Evolutionary conservation across 2,888 invertebrate species (phyloP), one percentile per base, ranked within the genome.

Genomic region (Autographa gamma): DNA sequence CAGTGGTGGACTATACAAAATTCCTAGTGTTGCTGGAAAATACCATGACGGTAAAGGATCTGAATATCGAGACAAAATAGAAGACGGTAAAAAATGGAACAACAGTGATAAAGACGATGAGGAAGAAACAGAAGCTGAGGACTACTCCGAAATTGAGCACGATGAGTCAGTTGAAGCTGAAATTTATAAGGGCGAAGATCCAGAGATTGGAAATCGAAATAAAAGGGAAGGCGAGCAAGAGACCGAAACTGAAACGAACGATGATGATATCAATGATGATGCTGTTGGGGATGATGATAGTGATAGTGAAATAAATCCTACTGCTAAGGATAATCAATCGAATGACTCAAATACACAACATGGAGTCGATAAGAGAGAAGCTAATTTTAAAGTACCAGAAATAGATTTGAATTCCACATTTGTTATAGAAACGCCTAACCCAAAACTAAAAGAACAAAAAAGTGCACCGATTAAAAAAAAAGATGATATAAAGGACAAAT

Each of bases 401-500:
- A 79, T 93, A 41, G 86, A 93, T 79, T 85, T 92, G 4, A 90
- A 90, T 66, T 87, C 92, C 16, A 92, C 92, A 2, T 90, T 88
- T 63, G 81, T 92, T 63, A 89, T 83, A 48, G 87, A 90, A 74
- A 73, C 86, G 61, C 89, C 93, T 56, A 88, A 91, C 65, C 58
- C 81, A 41, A 86, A 88, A 78, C 80, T 87, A 16, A 76, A 85
- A 1, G 86, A 89, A 76, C 72, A 85, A 61, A 89, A 89, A 88
- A 41, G 82, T n/a, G 54, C 71, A 11, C 54, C 48, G 6, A 5
- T 48, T 48, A 5, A 74, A 8, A 73, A 79, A 38, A 82, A 86
- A 69, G 82, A 87, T 60, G 77, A 77, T 5, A 71, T 88, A 3
- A 83, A 82, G 72, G 80, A 88, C 66, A 97, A 97, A 86, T 98